These are phyloP conservation scores for Apoda limacodes DNA, from an alignment of 2,888 invertebrate genomes.

Conservation along the genomic window DNA sequence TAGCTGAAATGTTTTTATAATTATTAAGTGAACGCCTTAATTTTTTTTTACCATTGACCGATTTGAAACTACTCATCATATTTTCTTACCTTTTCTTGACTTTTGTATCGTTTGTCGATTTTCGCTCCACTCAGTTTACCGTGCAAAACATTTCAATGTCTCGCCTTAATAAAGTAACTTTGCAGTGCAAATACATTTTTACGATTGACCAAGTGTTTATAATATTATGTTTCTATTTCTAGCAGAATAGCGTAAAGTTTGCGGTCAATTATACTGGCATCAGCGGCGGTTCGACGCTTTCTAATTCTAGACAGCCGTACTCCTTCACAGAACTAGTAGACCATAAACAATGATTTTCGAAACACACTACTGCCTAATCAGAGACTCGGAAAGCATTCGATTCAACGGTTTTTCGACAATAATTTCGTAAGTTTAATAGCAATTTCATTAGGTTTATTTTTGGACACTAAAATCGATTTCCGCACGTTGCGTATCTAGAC, in stretches of 20 bases:
- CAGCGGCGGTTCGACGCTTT: constrained; percentile 54
- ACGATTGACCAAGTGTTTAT: no score
- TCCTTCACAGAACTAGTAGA: constrained; percentile 55
- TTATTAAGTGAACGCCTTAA: no score
- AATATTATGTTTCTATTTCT: constrained; percentile 40
- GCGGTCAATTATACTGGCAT: constrained; percentile 59
- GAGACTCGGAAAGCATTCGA: constrained; percentile 40
- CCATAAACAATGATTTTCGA: constrained; percentile 65
- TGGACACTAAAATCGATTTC: constrained; percentile 5
- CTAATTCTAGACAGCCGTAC: constrained; percentile 56
- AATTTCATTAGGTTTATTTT: constrained; percentile 6
- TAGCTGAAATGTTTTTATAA: no score
- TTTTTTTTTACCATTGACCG: no score
- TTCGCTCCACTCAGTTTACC: no score
- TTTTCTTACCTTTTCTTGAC: no score
- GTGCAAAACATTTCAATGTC: no score
- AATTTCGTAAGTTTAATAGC: constrained; percentile 33
- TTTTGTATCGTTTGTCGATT: no score
- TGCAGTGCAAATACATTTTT: no score
- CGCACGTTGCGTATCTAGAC: constrained; percentile 5
- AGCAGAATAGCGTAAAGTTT: constrained; percentile 55
- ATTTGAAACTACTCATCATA: no score
- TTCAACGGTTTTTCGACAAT: constrained; percentile 35
- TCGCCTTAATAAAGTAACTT: no score
- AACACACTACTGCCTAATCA: constrained; percentile 34